phyloP scores from a whole-genome alignment of 2,113 vertebrate species.

The Sceloporus tristichus region DNA sequence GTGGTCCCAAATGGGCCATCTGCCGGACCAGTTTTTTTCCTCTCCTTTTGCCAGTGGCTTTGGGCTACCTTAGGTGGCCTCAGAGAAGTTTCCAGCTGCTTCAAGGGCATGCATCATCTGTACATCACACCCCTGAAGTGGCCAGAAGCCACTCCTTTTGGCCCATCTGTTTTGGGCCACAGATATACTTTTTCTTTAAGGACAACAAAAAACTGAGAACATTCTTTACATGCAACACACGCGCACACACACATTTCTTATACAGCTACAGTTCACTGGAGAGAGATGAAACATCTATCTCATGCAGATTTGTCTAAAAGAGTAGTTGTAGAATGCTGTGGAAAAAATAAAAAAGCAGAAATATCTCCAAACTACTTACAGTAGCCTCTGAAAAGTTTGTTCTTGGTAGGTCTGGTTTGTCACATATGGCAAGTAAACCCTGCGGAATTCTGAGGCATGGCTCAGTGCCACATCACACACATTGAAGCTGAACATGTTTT shows the following conservation, averaged over 20 bases:
- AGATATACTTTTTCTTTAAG: too few species aligned
- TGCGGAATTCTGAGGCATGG: constrained; percentile 87
- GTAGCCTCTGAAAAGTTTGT: constrained; percentile 89
- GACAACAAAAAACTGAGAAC: too few species aligned
- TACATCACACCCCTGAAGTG: too few species aligned
- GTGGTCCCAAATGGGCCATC: too few species aligned
- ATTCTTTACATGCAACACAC: too few species aligned
- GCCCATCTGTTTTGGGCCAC: too few species aligned
- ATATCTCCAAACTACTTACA: constrained; percentile 80
- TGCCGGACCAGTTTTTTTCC: too few species aligned
- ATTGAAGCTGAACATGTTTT: constrained; percentile 86
- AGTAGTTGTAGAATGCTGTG: not conserved
- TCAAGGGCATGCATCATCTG: too few species aligned
- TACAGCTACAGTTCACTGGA: not conserved
- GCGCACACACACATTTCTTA: not conserved
- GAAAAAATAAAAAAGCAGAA: not conserved
- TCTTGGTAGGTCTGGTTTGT: constrained; percentile 99
- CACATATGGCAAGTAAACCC: constrained; percentile 94
- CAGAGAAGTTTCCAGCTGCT: too few species aligned
- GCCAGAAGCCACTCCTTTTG: too few species aligned
- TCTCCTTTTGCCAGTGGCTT: too few species aligned
- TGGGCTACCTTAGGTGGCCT: too few species aligned
- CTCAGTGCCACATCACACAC: constrained; percentile 92
- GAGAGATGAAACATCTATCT: not conserved
- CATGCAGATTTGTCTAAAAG: not conserved